These are phyloP conservation scores for Rousettus leschenaultii DNA, from an alignment of 2,113 vertebrate species.

Conservation along the genomic window DNA sequence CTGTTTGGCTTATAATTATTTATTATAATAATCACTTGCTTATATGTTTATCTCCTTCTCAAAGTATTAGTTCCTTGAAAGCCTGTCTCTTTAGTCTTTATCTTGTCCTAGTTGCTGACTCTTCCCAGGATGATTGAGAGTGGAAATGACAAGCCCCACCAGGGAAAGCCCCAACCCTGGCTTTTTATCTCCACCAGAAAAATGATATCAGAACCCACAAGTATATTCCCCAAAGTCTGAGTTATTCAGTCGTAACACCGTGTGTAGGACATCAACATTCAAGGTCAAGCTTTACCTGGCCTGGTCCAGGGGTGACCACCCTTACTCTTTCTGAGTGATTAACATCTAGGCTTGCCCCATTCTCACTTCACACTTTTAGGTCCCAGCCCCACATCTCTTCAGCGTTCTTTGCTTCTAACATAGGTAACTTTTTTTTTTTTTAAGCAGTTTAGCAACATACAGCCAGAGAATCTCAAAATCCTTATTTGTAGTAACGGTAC, in stretches of 20 bases:
- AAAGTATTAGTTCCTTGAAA: slow-evolving; percentile 48
- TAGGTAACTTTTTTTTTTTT: neutral
- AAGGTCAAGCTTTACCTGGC: neutral
- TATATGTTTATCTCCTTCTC: slow-evolving; percentile 12
- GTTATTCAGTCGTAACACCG: neutral
- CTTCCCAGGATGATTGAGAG: neutral
- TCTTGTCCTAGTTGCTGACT: neutral
- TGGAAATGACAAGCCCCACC: neutral
- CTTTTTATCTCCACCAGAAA: neutral
- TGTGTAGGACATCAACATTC: neutral
- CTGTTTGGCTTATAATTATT: slow-evolving; percentile 41
- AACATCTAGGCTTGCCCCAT: neutral
- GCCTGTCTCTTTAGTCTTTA: slow-evolving; percentile 6
- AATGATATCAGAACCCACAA: neutral
- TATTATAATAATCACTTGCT: slow-evolving; percentile 59
- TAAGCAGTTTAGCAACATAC: neutral
- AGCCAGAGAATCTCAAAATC: neutral
- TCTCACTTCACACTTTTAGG: neutral
- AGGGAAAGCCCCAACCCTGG: neutral
- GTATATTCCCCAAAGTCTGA: neutral
- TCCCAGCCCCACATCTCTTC: neutral
- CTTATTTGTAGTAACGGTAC: neutral
- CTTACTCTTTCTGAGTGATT: neutral
- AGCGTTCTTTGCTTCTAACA: neutral
- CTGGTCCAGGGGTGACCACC: neutral